Base-by-base conservation (phyloP, 2,113 vertebrate species). In the Cygnus buccinator region DNA sequence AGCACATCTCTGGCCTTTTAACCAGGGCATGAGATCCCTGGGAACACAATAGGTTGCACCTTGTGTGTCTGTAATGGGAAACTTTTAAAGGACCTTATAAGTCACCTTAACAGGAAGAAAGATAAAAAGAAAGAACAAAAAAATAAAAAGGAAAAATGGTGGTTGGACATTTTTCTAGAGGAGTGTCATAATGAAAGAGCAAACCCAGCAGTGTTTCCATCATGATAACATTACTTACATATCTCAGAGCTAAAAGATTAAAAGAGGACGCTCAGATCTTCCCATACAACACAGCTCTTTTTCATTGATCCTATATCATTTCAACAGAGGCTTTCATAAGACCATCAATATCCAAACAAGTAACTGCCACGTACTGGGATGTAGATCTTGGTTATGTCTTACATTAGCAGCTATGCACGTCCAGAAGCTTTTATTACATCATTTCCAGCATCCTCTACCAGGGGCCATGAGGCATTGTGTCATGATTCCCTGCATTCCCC, bases 341-440 rank as follows among this genome's bases (percentile, higher is more conserved):
- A 44, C 22, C 35, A 19, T 43, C 20, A 39, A 3, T 71, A 77
- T 50, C 50, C 31, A 78, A 54, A 83, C 59, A 58, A 50, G 8
- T 28, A 48, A 55, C 29, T 71, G 10, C 44, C 37, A 61, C 7
- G 44, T 29, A 62, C 8, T 0, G 0, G 2, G 9, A 2, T 44
- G 4, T 35, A 65, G 20, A 7, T 31, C 6, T 31, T 9, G 0
- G 9, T 50, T 83, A 61, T 22, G 33, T 16, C 17, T 37, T 71
- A 37, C 74, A 48, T 23, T 33, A 80, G 58, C 54, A 76, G 17
- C 26, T 57, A 31, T 18, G 28, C 9, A 17, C 19, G 16, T 46
- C 73, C 73, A 75, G 73, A 43, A 26, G 22, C 23, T 43, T 46
- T 59, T 59, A 43, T 57, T 50, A 37, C 31, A 73, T 15, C n/a